These are phyloP conservation scores for Tupaia tana DNA, from an alignment of 2,113 vertebrate species.

Conservation along the genomic window DNA sequence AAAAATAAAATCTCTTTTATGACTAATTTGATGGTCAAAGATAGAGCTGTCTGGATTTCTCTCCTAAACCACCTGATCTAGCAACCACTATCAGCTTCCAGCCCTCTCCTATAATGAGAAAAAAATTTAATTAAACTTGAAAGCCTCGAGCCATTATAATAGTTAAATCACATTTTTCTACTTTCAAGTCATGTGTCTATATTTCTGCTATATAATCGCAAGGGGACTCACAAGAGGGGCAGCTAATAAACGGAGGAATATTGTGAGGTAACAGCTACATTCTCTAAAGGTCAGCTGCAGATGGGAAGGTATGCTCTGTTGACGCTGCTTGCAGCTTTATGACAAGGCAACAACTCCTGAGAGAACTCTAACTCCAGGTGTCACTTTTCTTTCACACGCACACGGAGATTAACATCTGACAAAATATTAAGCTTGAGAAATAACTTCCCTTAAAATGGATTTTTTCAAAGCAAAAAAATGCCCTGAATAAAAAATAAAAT, in stretches of 20 bases:
- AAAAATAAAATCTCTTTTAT: slow-evolving; percentile 79
- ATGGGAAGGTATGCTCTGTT: slow-evolving; percentile 85
- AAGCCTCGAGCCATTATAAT: slow-evolving; percentile 77
- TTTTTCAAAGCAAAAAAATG: slow-evolving; percentile 60
- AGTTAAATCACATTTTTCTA: slow-evolving; percentile 83
- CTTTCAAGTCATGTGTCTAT: slow-evolving; percentile 84
- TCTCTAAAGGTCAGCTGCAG: slow-evolving; percentile 90
- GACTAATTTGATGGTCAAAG: slow-evolving; percentile 79
- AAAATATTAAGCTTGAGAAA: slow-evolving; percentile 68
- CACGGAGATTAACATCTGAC: slow-evolving; percentile 65
- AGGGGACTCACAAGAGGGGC: slow-evolving; percentile 74
- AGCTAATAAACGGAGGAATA: slow-evolving; percentile 85
- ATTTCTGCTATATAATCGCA: slow-evolving; percentile 83
- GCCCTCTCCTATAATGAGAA: slow-evolving; percentile 76
- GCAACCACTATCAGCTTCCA: slow-evolving; percentile 76
- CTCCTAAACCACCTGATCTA: slow-evolving; percentile 67
- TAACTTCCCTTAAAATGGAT: neutral
- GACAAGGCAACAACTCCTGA: slow-evolving; percentile 74
- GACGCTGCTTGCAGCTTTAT: slow-evolving; percentile 85
- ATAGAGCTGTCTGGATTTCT: slow-evolving; percentile 79
- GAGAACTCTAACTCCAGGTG: slow-evolving; percentile 69
- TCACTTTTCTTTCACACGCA: slow-evolving; percentile 65
- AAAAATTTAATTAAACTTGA: slow-evolving; percentile 83
- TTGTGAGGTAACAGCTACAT: slow-evolving; percentile 86
- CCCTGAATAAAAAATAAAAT: neutral